Base-by-base conservation (phyloP, 2,797 vertebrate species). In the Zenarchopterus dispar region DNA sequence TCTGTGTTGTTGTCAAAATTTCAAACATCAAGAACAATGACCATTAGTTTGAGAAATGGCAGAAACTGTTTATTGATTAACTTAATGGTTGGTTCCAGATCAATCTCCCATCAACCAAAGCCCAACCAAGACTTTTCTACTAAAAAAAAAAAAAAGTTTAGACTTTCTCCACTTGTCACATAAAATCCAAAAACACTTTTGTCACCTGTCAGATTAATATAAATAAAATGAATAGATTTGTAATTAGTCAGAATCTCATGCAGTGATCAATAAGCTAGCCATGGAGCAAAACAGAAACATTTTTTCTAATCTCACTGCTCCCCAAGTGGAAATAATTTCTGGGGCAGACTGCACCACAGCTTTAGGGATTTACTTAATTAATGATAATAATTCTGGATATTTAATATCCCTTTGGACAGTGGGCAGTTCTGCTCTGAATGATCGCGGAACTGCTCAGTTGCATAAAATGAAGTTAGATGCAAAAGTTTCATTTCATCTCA, bases 221-320 rank as follows among this genome's bases (percentile, higher is more conserved):
- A 31, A 43, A 69, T 41, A 19, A 70, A 36, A 36, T 16, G 57
- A 51, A 22, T 9, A 26, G 28, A 55, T 67, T 22, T 52, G 18
- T 53, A 58, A 54, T 76, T 42, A 69, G 42, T 48, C 18, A 63
- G 48, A 36, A 9, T 70, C 26, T 21, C 42, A 41, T 26, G 49
- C 21, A 24, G 48, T 55, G 16, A 70, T 28, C 62, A 64, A 55
- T 45, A 19, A 59, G 16, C 13, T 45, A 44, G 46, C n/a, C 18
- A 47, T 9, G 21, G 22, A 49, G n/a, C 41, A 59, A 8, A 41
- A 66, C 18, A 46, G 44, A 54, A 70, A 31, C 19, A 18, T 21
- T 10, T 50, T 13, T 26, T 43, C 43, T 43, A 28, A 11, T 8
- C 8, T 57, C 17, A 31, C 33, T 6, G 19, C 9, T 0, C 11